Evolutionary conservation across 2,888 invertebrate species (phyloP).

Genomic region (Labia minor): DNA sequence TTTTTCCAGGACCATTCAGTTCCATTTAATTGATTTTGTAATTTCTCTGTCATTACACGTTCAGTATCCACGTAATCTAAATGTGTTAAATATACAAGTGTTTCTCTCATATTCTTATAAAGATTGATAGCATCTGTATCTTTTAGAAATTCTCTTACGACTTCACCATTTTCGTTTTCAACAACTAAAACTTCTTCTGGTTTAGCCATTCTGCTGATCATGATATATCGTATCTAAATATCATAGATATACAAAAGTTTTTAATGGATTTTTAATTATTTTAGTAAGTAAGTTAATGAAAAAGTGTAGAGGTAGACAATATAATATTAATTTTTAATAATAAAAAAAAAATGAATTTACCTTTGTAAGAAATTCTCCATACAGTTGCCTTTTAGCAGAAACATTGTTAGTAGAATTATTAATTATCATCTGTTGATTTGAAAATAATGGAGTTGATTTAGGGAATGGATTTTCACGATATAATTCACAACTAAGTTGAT

Average conservation of each 20-base stretch:
- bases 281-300: neutral
- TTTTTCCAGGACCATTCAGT: constrained; percentile 99
- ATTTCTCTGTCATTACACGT: constrained; percentile 96
- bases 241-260: too few relatives aligned
- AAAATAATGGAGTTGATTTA: constrained; percentile 35
- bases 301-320: neutral
- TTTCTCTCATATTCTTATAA: constrained; percentile 98
- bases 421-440: constrained; percentile 19
- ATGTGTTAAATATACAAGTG: constrained; percentile 95
- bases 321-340: neutral
- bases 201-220: constrained; percentile 99
- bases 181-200: constrained; percentile 99
- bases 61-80: constrained; percentile 96
- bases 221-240: constrained; percentile 75
- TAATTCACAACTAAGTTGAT: constrained; percentile 79
- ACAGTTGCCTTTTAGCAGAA: constrained; percentile 54
- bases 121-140: constrained; percentile 99
- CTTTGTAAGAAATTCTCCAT: constrained; percentile 70
- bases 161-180: constrained; percentile 99
- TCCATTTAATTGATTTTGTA: constrained; percentile 96
- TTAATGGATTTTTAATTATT: neutral
- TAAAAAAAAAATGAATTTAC: constrained; percentile 27
- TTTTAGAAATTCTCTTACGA: constrained; percentile 98
- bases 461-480: constrained; percentile 77
- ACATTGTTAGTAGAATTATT: constrained; percentile 36